phyloP scores from a whole-genome alignment of 2,113 vertebrate species.

The Cynopterus brachyotis region DNA sequence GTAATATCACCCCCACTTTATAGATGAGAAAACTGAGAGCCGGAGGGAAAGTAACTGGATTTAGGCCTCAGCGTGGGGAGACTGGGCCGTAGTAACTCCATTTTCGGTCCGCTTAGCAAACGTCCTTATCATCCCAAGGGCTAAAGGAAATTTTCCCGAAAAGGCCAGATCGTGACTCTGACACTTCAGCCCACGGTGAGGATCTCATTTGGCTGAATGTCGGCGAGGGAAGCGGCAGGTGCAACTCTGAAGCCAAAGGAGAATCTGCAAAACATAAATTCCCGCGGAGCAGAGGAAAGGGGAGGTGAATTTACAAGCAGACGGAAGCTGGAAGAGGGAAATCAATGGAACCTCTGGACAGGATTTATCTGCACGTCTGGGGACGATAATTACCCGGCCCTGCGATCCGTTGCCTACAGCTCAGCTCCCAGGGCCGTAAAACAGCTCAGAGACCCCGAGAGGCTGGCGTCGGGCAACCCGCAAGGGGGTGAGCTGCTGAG shows the following conservation, averaged over 20 bases:
- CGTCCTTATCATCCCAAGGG: fast-evolving
- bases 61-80: not conserved
- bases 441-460: not conserved
- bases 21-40: not conserved
- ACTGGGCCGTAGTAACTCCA: fast-evolving
- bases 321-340: not conserved
- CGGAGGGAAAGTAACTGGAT: not conserved
- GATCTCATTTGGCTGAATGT: conserved; percentile 16
- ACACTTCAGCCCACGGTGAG: not conserved
- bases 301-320: conserved; percentile 6
- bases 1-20: not conserved
- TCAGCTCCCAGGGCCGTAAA: not conserved
- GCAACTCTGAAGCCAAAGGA: not conserved
- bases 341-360: not conserved
- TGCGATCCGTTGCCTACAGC: conserved; percentile 13
- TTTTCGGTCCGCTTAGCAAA: not conserved
- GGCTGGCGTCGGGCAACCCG: not conserved
- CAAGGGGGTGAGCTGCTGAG: not conserved
- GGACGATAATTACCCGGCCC: conserved; percentile 43
- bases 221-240: not conserved
- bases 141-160: not conserved
- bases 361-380: conserved; percentile 55
- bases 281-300: not conserved
- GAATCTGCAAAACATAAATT: not conserved
- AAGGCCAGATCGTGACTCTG: not conserved